A percentile compares a stretch with the other conserved stretches of the same genome.
phyloP scores from a whole-genome alignment of 1,140 invertebrate genomes.

The Apolygus lucorum region DNA sequence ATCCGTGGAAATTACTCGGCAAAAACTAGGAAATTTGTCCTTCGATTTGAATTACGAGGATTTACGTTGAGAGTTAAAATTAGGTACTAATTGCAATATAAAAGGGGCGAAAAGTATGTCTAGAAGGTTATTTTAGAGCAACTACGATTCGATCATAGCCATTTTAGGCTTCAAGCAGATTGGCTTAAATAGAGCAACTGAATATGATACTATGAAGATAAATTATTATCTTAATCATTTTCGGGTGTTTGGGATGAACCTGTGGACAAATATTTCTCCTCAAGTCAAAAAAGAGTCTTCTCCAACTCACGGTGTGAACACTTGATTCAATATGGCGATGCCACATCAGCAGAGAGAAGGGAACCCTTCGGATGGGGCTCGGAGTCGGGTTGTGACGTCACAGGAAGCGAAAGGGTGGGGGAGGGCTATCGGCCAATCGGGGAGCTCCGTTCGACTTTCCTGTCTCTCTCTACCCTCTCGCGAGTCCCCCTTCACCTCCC shows the following conservation, averaged over 20 bases:
- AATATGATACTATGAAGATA: not conserved
- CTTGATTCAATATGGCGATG: conserved; percentile 28
- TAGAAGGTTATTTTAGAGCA: not conserved
- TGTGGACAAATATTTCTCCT: conserved; percentile 15
- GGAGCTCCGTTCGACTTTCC: too few relatives aligned
- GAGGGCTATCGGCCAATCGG: not conserved
- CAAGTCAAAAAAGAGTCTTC: conserved; percentile 2
- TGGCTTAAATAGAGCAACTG: conserved; percentile 15
- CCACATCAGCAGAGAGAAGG: conserved; percentile 16
- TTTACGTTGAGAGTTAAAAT: not conserved
- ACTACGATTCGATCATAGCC: not conserved
- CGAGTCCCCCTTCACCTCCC: not conserved
- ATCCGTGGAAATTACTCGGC: not conserved
- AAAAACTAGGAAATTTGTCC: not conserved
- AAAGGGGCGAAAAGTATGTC: not conserved
- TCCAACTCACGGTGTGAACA: conserved; percentile 22
- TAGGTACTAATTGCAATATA: not conserved
- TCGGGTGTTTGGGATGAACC: not conserved
- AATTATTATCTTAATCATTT: conserved; percentile 5
- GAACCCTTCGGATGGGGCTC: not conserved
- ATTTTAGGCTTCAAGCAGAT: too few relatives aligned
- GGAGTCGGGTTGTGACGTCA: not conserved
- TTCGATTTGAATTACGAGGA: not conserved
- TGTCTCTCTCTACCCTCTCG: too few relatives aligned
- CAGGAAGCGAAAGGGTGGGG: not conserved